Evolutionary conservation across 1,140 invertebrate genomes (phyloP).

Genomic region (Drosophila pseudoananassae): DNA sequence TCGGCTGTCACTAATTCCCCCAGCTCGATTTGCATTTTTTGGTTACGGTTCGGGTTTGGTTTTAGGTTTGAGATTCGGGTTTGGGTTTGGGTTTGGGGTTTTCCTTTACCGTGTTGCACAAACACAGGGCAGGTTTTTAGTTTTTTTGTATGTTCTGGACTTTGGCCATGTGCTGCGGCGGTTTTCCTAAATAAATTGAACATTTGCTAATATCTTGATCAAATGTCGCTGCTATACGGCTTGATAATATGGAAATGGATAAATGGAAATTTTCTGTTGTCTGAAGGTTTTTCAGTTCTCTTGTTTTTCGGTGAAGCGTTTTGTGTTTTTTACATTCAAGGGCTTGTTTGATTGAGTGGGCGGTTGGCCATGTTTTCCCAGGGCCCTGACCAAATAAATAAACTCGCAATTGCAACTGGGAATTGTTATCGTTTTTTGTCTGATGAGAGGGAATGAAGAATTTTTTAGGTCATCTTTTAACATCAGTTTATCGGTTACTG

Average conservation of each 20-base stretch:
- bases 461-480: not conserved
- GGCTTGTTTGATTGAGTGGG: constrained; percentile 21
- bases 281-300: constrained; percentile 16
- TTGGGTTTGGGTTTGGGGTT: constrained; percentile 7
- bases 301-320: constrained; percentile 34
- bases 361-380: constrained; percentile 7
- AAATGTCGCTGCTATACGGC: constrained; percentile 56
- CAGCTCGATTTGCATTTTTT: constrained; percentile 73
- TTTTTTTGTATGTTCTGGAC: constrained; percentile 2
- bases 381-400: constrained; percentile 21
- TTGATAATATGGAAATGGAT: constrained; percentile 69
- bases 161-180: constrained; percentile 38
- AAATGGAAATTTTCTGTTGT: constrained; percentile 58
- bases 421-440: not conserved
- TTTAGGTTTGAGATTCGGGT: constrained; percentile 4
- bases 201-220: constrained; percentile 75
- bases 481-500: not conserved
- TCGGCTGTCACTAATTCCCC: constrained; percentile 77
- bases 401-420: constrained; percentile 2
- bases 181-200: constrained; percentile 74
- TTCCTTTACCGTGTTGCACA: constrained; percentile 53
- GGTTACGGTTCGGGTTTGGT: constrained; percentile 27
- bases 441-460: not conserved
- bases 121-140: constrained; percentile 21
- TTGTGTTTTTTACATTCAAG: constrained; percentile 7